Evolutionary conservation across 1,140 invertebrate species (phyloP).

Genomic region (Drosophila kanapiae): DNA sequence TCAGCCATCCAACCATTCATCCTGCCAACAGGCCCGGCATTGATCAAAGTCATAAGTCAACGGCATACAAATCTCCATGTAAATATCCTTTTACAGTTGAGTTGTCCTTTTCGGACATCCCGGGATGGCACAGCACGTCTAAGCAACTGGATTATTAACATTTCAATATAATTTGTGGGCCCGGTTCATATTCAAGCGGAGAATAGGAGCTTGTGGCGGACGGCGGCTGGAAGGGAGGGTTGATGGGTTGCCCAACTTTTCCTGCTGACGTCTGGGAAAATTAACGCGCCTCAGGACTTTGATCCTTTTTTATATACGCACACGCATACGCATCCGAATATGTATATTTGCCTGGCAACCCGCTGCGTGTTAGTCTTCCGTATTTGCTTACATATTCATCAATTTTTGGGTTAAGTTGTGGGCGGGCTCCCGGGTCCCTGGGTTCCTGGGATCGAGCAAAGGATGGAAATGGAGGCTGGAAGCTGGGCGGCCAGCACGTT

Average conservation of each 20-base stretch:
- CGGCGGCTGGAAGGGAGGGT: neutral
- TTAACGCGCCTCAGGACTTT: constrained; percentile 81
- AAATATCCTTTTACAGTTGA: constrained; percentile 80
- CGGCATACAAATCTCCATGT: constrained; percentile 76
- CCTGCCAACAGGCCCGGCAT: constrained; percentile 23
- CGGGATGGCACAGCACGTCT: constrained; percentile 63
- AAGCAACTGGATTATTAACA: constrained; percentile 83
- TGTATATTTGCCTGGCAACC: constrained; percentile 48
- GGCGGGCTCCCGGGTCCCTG: constrained; percentile 27
- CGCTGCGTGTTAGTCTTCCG: constrained; percentile 61
- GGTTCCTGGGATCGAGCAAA: neutral
- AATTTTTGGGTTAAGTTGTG: constrained; percentile 82
- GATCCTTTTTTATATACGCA: constrained; percentile 68
- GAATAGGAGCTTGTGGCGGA: neutral
- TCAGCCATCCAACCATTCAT: neutral
- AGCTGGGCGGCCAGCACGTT: constrained; percentile 56
- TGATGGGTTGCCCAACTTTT: constrained; percentile 55
- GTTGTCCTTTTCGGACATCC: constrained; percentile 73
- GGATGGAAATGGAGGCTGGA: constrained; percentile 1
- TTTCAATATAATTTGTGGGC: constrained; percentile 82
- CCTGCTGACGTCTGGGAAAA: constrained; percentile 77
- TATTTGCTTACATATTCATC: constrained; percentile 84
- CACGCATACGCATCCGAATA: constrained; percentile 19
- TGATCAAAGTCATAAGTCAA: constrained; percentile 84
- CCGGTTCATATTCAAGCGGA: constrained; percentile 46